These are phyloP conservation scores for Tetraneura akinire DNA, from an alignment of 1,140 invertebrate species.

Conservation along the genomic window DNA sequence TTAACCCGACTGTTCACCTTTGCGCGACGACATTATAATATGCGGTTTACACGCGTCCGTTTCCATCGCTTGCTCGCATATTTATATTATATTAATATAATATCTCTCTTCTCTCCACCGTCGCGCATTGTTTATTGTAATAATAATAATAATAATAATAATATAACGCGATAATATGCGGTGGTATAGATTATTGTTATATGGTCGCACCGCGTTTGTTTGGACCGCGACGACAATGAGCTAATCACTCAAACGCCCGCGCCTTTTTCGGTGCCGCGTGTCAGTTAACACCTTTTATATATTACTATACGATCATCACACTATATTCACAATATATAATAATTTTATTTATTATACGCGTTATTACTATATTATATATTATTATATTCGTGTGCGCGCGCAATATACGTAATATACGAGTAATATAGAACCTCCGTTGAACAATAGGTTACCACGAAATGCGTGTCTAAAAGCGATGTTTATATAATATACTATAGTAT, in stretches of 20 bases:
- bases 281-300: slow-evolving; percentile 17
- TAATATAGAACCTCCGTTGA: not conserved
- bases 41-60: slow-evolving; percentile 18
- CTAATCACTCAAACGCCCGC: slow-evolving; percentile 37
- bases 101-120: not conserved
- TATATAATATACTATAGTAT: not conserved
- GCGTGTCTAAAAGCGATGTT: not conserved
- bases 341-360: not conserved
- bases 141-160: not conserved
- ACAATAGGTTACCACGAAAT: not conserved
- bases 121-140: slow-evolving; percentile 41
- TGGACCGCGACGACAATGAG: slow-evolving; percentile 42
- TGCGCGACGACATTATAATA: not conserved
- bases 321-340: too few species aligned
- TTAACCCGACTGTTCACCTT: slow-evolving; percentile 42
- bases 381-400: not conserved
- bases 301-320: not conserved
- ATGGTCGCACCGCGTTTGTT: slow-evolving; percentile 19
- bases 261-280: slow-evolving; percentile 30
- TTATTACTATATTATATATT: not conserved
- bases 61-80: not conserved
- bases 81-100: too few species aligned
- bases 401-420: not conserved
- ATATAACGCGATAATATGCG: too few species aligned
- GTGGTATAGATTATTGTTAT: too few species aligned